These are phyloP conservation scores for Orgyia antiqua DNA, from an alignment of 2,888 invertebrate genomes.

Conservation along the genomic window DNA sequence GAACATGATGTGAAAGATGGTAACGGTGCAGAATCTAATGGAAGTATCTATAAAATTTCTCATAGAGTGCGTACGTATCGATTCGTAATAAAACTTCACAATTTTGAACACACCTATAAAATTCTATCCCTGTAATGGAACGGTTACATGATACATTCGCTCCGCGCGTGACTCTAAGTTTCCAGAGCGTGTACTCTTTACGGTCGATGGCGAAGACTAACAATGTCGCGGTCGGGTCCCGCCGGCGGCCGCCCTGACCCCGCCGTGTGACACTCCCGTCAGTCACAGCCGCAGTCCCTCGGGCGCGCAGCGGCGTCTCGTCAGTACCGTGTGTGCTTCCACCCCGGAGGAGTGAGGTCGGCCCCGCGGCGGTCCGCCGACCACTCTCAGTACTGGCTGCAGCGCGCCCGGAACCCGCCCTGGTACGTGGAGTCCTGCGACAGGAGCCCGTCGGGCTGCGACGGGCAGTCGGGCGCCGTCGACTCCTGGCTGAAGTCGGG, in stretches of 20 bases:
- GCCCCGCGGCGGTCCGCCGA: slow-evolving; percentile 83
- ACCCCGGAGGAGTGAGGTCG: slow-evolving; percentile 35
- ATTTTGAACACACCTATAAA: slow-evolving; percentile 37
- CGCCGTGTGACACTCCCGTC: slow-evolving; percentile 21
- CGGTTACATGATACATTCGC: slow-evolving; percentile 36
- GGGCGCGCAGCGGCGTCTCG: slow-evolving; percentile 34
- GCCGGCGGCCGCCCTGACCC: slow-evolving; percentile 32
- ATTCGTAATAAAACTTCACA: slow-evolving; percentile 13
- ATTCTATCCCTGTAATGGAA: slow-evolving; percentile 50
- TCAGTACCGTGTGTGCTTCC: slow-evolving; percentile 38
- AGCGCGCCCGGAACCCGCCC: slow-evolving; percentile 83
- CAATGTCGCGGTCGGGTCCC: slow-evolving; percentile 37
- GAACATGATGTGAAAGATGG: no score
- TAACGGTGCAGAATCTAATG: slow-evolving; percentile 21
- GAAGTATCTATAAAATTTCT: slow-evolving; percentile 18
- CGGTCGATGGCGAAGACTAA: slow-evolving; percentile 39
- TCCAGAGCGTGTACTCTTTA: slow-evolving; percentile 28
- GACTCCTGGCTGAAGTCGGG: slow-evolving; percentile 90
- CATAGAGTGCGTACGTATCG: slow-evolving; percentile 6
- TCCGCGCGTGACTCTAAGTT: slow-evolving; percentile 39
- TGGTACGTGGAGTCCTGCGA: slow-evolving; percentile 95
- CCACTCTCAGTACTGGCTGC: slow-evolving; percentile 86
- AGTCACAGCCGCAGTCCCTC: slow-evolving; percentile 15
- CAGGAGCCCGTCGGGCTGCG: slow-evolving; percentile 95
- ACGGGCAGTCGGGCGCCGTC: slow-evolving; percentile 90